Conservation (phyloP, 2,888 invertebrate species). For the Sesia bembeciformis region DNA sequence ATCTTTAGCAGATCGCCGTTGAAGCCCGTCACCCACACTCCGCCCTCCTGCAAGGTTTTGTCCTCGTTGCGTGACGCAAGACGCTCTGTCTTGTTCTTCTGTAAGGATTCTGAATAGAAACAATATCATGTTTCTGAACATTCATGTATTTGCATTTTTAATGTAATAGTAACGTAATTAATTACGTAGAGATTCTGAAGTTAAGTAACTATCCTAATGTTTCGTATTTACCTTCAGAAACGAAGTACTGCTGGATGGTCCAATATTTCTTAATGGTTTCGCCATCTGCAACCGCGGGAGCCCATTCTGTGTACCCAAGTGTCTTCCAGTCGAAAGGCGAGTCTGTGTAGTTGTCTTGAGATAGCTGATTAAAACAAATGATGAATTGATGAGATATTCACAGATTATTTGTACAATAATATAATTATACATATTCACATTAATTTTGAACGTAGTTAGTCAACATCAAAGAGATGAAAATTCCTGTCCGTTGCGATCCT, state of each 20-base stretch:
- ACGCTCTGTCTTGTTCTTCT: background rate
- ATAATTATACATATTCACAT: too few species aligned
- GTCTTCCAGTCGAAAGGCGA: background rate
- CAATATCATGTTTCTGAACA: too few species aligned
- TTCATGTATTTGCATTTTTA: too few species aligned
- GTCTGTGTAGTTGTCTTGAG: background rate
- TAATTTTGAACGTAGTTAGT: too few species aligned
- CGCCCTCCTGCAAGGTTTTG: constrained; percentile 12
- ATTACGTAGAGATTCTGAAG: too few species aligned
- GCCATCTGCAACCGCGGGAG: background rate
- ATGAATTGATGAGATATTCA: too few species aligned
- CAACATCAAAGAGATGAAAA: too few species aligned
- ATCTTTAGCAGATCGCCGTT: constrained; percentile 19
- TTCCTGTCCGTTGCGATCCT: too few species aligned
- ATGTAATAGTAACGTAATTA: too few species aligned
- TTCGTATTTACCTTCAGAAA: constrained; percentile 10
- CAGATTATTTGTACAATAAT: too few species aligned
- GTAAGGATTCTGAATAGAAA: background rate
- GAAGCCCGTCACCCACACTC: constrained; percentile 27
- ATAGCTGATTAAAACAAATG: background rate
- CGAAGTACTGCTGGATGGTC: constrained; percentile 10
- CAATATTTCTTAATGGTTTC: constrained; percentile 4
- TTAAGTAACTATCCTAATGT: too few species aligned
- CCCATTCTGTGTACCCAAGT: constrained; percentile 2
- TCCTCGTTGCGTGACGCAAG: constrained; percentile 8